phyloP scores from a whole-genome alignment of 2,888 invertebrate genomes.

The Agonopterix subpropinquella region DNA sequence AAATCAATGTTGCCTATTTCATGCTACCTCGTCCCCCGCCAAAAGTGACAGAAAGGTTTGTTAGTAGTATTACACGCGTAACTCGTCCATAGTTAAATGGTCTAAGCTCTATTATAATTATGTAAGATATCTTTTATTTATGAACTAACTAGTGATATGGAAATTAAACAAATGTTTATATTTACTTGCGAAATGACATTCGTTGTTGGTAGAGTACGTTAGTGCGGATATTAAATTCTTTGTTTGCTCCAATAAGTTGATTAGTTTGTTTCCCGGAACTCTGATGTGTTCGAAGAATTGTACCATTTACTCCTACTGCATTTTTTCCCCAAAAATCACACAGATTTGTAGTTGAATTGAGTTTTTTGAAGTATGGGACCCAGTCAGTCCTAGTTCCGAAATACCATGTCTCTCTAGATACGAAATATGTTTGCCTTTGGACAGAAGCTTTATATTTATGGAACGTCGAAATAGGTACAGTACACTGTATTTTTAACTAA shows the following conservation, averaged over 20 bases:
- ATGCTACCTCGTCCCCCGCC: too few relatives aligned
- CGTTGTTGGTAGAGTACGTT: constrained; percentile 23
- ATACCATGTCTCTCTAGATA: background rate
- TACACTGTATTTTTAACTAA: constrained; percentile 29
- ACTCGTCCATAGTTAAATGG: too few relatives aligned
- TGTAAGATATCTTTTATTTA: too few relatives aligned
- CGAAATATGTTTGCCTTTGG: background rate
- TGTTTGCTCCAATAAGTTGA: constrained; percentile 31
- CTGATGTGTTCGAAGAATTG: constrained; percentile 8
- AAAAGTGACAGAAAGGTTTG: too few relatives aligned
- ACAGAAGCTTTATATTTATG: constrained; percentile 5
- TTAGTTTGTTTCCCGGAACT: constrained; percentile 26
- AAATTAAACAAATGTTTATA: background rate
- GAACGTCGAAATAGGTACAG: constrained; percentile 1
- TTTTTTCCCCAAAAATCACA: too few relatives aligned
- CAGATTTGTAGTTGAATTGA: background rate
- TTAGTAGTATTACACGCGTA: too few relatives aligned
- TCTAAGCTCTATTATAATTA: too few relatives aligned
- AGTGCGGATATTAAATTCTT: constrained; percentile 37
- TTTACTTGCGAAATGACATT: constrained; percentile 30
- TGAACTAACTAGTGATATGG: too few relatives aligned
- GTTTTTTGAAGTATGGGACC: background rate
- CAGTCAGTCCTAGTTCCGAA: background rate
- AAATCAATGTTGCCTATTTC: too few relatives aligned
- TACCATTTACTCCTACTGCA: too few relatives aligned